Conservation (phyloP, 2,113 vertebrate species). For the Calyptommatus sinebrachiatus region DNA sequence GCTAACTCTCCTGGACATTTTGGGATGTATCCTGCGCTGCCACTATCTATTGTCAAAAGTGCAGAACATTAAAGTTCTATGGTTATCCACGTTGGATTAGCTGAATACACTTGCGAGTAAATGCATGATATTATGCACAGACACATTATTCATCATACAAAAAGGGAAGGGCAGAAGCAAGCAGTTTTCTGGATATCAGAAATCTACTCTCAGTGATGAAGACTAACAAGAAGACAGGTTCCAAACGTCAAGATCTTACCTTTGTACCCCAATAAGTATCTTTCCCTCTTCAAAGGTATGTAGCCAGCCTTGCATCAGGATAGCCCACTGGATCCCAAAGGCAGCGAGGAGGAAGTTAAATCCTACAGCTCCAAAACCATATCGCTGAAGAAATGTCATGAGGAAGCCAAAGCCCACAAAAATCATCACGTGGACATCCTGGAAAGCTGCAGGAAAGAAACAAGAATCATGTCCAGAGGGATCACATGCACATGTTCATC, state of each 20-base stretch:
- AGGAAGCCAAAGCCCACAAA: constrained; percentile 97
- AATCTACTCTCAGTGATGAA: no score
- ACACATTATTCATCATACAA: no score
- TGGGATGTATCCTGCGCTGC: no score
- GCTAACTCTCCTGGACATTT: no score
- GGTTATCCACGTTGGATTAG: no score
- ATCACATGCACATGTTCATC: not conserved
- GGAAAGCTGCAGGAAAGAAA: constrained; percentile 81
- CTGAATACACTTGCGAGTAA: no score
- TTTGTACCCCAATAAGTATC: constrained; percentile 85
- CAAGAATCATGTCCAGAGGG: not conserved
- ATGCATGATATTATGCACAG: no score
- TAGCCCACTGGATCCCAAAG: constrained; percentile 95
- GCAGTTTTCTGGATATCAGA: no score
- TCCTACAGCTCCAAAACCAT: constrained; percentile 87
- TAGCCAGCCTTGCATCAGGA: constrained; percentile 98
- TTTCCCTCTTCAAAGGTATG: constrained; percentile 75
- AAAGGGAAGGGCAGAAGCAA: no score
- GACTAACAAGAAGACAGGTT: not conserved
- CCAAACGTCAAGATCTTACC: constrained; percentile 64
- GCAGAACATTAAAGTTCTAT: no score
- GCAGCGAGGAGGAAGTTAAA: constrained; percentile 95
- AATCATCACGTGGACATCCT: constrained; percentile 97
- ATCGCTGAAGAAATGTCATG: constrained; percentile 94
- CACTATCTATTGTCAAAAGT: no score